These are phyloP conservation scores for Diorhabda carinulata DNA, from an alignment of 1,140 invertebrate species.

Conservation along the genomic window DNA sequence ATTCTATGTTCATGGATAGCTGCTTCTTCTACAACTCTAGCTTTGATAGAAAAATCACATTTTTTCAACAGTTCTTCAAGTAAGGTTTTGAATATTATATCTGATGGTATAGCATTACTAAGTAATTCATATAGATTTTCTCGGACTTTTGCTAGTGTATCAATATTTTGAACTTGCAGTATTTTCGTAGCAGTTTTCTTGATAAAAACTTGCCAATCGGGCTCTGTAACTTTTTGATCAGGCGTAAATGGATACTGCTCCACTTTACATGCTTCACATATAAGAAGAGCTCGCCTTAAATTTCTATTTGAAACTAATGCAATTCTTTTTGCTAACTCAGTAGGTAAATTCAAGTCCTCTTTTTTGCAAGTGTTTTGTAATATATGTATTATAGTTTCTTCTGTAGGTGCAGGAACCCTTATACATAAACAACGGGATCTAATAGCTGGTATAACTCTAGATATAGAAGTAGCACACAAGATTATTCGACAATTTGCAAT, in stretches of 20 bases:
- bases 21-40: constrained; percentile 77
- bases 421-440: constrained; percentile 89
- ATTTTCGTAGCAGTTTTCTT: constrained; percentile 84
- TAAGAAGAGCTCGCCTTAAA: constrained; percentile 87
- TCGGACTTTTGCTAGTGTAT: constrained; percentile 79
- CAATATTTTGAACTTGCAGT: constrained; percentile 81
- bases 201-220: constrained; percentile 93
- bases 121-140: constrained; percentile 90
- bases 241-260: constrained; percentile 85
- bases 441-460: constrained; percentile 92
- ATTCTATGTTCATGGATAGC: constrained; percentile 88
- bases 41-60: constrained; percentile 87
- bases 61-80: constrained; percentile 81
- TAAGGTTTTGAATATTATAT: constrained; percentile 89
- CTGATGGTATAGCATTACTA: constrained; percentile 88
- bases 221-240: constrained; percentile 77
- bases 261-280: constrained; percentile 91
- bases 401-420: constrained; percentile 81
- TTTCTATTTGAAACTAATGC: constrained; percentile 82
- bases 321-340: constrained; percentile 73
- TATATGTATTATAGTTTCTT: constrained; percentile 71
- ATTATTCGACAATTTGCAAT: constrained; percentile 92
- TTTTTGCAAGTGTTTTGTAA: constrained; percentile 73
- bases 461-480: constrained; percentile 91
- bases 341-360: constrained; percentile 76